These are phyloP conservation scores for Neomonachus schauinslandi DNA, from an alignment of 2,113 vertebrate genomes.

Conservation along the genomic window DNA sequence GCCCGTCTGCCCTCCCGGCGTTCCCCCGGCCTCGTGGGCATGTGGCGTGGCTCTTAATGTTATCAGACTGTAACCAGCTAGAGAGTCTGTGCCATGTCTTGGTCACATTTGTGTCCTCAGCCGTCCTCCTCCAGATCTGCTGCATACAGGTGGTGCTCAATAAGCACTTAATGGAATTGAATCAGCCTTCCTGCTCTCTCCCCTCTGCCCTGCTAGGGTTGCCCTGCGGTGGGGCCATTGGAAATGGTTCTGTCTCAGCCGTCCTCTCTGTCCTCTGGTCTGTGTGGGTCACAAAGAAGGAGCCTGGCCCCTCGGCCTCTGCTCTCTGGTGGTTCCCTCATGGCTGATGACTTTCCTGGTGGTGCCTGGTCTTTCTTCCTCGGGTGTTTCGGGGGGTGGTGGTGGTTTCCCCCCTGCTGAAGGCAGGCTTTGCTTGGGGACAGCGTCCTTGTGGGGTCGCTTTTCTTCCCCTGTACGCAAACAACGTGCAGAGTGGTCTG, in stretches of 20 bases:
- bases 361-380: not conserved
- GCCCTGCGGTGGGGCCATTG: not conserved
- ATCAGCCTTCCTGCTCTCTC: not conserved
- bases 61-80: not conserved
- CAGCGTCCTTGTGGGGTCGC: fast-evolving
- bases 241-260: not conserved
- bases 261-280: not conserved
- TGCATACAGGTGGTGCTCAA: not conserved
- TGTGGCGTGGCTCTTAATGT: not conserved
- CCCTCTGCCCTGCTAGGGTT: not conserved
- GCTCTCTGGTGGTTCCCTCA: not conserved
- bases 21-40: not conserved
- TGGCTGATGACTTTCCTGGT: not conserved
- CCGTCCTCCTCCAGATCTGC: not conserved
- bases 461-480: fast-evolving
- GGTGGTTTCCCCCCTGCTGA: not conserved
- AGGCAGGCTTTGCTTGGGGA: fast-evolving
- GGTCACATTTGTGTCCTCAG: not conserved
- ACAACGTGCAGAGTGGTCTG: not conserved
- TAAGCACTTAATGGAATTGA: not conserved
- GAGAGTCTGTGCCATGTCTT: not conserved
- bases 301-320: not conserved
- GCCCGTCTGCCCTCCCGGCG: fast-evolving
- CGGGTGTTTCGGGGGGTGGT: too few species aligned
- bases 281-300: not conserved